Conservation (phyloP, 1,140 invertebrate species). For the Pectinophora gossypiella region DNA sequence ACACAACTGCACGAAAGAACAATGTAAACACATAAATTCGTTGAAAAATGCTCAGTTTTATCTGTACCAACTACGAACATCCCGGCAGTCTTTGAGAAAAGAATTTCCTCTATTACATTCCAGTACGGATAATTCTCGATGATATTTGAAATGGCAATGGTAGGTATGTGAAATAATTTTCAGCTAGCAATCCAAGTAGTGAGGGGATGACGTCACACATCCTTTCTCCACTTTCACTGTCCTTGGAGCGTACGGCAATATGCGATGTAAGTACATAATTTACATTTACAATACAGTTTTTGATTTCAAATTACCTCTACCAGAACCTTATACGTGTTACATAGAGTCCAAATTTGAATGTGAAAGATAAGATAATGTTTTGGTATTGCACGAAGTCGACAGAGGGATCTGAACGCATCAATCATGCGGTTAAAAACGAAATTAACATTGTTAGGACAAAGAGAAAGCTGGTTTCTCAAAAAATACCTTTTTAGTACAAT, state of each 20-base stretch:
- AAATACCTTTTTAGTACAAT: neutral
- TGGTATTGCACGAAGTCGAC: slow-evolving; percentile 16
- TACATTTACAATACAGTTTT: neutral
- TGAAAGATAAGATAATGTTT: slow-evolving; percentile 9
- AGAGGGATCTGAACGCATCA: slow-evolving; percentile 18
- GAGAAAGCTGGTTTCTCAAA: slow-evolving; percentile 13
- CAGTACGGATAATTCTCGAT: no score
- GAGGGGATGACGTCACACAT: slow-evolving; percentile 27
- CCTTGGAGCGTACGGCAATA: slow-evolving; percentile 34
- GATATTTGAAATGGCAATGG: no score
- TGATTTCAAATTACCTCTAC: slow-evolving; percentile 9
- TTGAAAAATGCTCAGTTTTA: no score
- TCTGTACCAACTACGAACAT: no score
- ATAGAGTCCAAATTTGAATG: neutral
- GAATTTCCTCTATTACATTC: no score
- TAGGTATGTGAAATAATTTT: no score
- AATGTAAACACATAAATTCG: no score
- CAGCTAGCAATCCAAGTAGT: no score
- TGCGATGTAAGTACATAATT: slow-evolving; percentile 3
- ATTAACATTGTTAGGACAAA: slow-evolving; percentile 10
- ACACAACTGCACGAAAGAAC: no score
- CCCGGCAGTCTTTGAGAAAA: no score
- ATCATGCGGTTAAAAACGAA: slow-evolving; percentile 13
- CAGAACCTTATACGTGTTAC: neutral
- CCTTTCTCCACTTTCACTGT: slow-evolving; percentile 56